These are phyloP conservation scores for Anastrepha ludens DNA, from an alignment of 1,140 invertebrate genomes.

Conservation along the genomic window DNA sequence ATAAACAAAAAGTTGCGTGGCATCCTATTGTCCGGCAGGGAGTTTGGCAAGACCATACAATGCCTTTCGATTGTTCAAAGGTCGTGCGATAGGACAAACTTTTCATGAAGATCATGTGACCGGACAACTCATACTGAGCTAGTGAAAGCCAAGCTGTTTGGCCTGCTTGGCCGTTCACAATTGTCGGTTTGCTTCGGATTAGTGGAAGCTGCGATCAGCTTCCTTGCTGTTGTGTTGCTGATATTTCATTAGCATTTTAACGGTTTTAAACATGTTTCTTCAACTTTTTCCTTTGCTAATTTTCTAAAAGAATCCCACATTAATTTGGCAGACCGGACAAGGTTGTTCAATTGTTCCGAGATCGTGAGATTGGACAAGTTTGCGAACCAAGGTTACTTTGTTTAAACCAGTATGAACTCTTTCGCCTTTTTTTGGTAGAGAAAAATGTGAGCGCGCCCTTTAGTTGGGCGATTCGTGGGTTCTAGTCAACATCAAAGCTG, in stretches of 20 bases:
- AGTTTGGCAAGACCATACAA: background rate
- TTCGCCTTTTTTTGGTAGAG: background rate
- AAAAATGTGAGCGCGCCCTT: too few relatives aligned
- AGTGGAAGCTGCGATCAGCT: background rate
- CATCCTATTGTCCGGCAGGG: conserved; percentile 26
- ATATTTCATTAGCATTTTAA: conserved; percentile 26
- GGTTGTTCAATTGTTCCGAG: too few relatives aligned
- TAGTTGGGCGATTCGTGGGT: too few relatives aligned
- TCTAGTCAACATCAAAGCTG: too few relatives aligned
- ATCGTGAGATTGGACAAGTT: too few relatives aligned
- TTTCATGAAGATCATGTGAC: background rate
- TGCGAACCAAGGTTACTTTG: background rate
- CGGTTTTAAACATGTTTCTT: background rate
- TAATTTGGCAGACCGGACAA: too few relatives aligned
- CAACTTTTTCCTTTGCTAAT: background rate
- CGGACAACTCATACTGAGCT: background rate
- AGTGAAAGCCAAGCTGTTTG: background rate
- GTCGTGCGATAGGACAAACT: background rate
- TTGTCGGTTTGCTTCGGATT: background rate
- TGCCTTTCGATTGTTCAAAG: background rate
- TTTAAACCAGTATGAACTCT: background rate
- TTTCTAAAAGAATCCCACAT: too few relatives aligned
- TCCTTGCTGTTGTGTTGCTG: background rate
- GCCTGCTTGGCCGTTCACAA: background rate
- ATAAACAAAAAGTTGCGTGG: background rate